These are phyloP conservation scores for Lutraria lutraria DNA, from an alignment of 2,888 invertebrate genomes.

Conservation along the genomic window DNA sequence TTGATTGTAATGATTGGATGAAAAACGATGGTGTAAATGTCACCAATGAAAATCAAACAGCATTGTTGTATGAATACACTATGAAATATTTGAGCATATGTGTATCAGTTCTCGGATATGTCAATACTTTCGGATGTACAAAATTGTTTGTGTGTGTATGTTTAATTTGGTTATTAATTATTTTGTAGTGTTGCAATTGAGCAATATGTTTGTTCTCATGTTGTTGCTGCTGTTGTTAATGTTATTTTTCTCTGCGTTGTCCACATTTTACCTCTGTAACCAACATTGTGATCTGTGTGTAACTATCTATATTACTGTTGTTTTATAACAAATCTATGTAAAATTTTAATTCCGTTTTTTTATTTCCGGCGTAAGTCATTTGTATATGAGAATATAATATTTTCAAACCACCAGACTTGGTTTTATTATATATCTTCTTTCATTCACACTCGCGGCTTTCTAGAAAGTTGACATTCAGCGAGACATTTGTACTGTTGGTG, in stretches of 20 bases:
- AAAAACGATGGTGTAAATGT: too few species aligned
- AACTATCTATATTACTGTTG: background rate
- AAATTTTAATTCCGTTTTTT: background rate
- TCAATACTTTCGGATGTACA: background rate
- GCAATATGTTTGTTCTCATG: background rate
- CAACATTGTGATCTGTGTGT: constrained; percentile 7
- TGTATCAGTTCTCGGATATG: background rate
- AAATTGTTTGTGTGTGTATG: background rate
- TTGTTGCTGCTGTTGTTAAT: constrained; percentile 15
- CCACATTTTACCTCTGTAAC: constrained; percentile 38
- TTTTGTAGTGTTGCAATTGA: background rate
- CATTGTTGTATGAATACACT: background rate
- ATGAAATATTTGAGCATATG: background rate
- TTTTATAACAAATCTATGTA: constrained; percentile 11
- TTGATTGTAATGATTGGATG: too few species aligned
- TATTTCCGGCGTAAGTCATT: background rate
- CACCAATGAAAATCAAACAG: too few species aligned
- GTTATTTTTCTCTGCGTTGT: constrained; percentile 20
- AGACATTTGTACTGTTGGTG: too few species aligned
- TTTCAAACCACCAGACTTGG: too few species aligned
- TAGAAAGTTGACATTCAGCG: too few species aligned
- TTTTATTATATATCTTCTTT: too few species aligned
- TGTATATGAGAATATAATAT: background rate
- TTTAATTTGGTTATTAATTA: background rate
- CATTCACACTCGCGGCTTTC: too few species aligned